These are phyloP conservation scores for Sarcophaga rosellei DNA, from an alignment of 2,888 invertebrate species.

Conservation along the genomic window DNA sequence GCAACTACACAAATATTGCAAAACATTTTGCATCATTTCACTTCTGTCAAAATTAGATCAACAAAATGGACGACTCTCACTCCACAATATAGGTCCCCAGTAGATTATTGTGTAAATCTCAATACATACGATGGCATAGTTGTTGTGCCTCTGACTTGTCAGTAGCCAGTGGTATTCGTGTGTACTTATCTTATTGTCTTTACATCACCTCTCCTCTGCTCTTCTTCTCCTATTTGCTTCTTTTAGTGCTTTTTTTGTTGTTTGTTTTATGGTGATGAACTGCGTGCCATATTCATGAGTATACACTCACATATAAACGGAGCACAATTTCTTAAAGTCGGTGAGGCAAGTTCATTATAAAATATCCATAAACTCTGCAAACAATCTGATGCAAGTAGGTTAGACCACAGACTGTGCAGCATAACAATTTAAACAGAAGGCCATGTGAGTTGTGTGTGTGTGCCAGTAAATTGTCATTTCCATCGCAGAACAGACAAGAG, in stretches of 20 bases:
- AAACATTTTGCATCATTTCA: too few relatives aligned
- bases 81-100: neutral
- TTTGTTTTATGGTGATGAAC: slow-evolving; percentile 14
- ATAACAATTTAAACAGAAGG: slow-evolving; percentile 19
- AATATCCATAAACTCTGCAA: slow-evolving; percentile 8
- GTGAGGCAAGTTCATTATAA: slow-evolving; percentile 26
- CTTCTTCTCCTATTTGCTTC: neutral
- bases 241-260: neutral
- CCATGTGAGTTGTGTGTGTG: too few relatives aligned
- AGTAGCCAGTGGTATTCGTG: neutral
- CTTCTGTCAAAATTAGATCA: too few relatives aligned
- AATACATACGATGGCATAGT: neutral
- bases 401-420: neutral
- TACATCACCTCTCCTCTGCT: too few relatives aligned
- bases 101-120: neutral
- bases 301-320: too few relatives aligned
- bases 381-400: neutral
- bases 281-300: slow-evolving; percentile 23
- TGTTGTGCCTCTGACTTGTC: neutral
- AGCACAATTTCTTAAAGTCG: neutral
- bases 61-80: too few relatives aligned
- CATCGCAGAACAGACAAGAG: slow-evolving; percentile 1
- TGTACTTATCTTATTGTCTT: neutral
- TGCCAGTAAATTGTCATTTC: slow-evolving; percentile 47
- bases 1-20: too few relatives aligned